Evolutionary conservation across 2,888 invertebrate genomes (phyloP).

Genomic region (Cheilosia grossa): DNA sequence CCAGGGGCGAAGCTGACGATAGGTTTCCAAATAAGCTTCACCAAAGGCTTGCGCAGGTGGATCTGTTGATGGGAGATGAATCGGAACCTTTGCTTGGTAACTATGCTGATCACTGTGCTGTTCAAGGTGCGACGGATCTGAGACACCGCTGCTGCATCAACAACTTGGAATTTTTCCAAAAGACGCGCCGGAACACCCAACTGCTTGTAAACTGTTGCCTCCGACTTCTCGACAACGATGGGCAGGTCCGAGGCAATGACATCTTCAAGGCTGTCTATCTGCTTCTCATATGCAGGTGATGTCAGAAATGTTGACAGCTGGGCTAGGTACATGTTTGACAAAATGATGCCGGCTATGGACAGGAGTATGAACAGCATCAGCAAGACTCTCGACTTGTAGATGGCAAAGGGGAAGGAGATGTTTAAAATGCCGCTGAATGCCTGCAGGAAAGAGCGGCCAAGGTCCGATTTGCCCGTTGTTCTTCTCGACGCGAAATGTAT

Average conservation of each 20-base stretch:
- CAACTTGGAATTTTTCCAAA: neutral
- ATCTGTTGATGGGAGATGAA: neutral
- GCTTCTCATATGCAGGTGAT: conserved; percentile 69
- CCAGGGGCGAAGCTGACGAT: neutral
- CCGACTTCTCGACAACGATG: neutral
- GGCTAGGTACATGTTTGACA: conserved; percentile 78
- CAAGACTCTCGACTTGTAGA: neutral
- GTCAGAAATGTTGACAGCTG: conserved; percentile 79
- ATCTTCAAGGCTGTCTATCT: conserved; percentile 72
- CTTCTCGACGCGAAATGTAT: neutral
- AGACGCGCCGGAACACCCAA: neutral
- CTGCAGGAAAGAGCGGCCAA: neutral
- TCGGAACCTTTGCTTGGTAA: neutral
- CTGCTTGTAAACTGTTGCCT: neutral
- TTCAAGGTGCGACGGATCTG: neutral
- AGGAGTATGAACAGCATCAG: conserved; percentile 52
- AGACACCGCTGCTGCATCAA: neutral
- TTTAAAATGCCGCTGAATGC: conserved; percentile 5
- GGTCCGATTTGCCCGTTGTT: neutral
- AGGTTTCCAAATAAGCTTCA: neutral
- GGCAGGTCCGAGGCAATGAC: conserved; percentile 31
- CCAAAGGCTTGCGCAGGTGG: neutral
- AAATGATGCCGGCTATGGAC: conserved; percentile 77
- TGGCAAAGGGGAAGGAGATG: neutral
- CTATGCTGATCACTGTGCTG: neutral